phyloP scores from a whole-genome alignment of 2,113 vertebrate species.

The Chrysochloris asiatica region DNA sequence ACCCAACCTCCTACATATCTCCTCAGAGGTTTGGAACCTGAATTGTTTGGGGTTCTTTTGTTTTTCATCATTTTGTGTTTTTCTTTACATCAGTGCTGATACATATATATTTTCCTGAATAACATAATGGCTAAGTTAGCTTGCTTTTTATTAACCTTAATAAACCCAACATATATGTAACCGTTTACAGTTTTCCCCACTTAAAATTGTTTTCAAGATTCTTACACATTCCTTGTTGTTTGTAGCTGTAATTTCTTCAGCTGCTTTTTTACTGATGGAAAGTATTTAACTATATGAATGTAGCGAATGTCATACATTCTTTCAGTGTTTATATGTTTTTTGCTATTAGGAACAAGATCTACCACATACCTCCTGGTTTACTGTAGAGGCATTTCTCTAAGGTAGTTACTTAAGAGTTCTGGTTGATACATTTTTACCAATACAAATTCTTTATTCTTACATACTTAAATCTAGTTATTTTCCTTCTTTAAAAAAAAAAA shows the following conservation, averaged over 20 bases:
- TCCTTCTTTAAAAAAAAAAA: neutral
- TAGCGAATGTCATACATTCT: constrained; percentile 8
- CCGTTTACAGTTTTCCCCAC: neutral
- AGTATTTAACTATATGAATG: neutral
- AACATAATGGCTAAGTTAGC: constrained; percentile 7
- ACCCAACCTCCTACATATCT: neutral
- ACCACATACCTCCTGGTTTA: neutral
- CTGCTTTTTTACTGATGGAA: constrained; percentile 12
- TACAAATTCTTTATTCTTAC: constrained; percentile 36
- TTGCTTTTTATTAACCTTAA: constrained; percentile 22
- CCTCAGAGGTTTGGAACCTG: neutral
- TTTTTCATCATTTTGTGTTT: neutral
- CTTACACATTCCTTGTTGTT: neutral
- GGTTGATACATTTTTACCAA: neutral
- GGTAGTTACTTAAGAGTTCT: neutral
- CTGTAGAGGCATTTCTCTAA: neutral
- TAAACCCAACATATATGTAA: neutral
- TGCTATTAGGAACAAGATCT: neutral
- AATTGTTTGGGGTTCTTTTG: neutral
- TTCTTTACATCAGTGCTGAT: constrained; percentile 22
- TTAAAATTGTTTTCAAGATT: constrained; percentile 30
- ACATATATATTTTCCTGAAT: neutral
- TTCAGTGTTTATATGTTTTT: neutral
- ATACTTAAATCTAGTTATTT: constrained; percentile 23
- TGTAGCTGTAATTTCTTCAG: neutral